Conservation (phyloP, 37 sponge, comb jelly and placozoan species). For the Aplysina aerophoba region DNA sequence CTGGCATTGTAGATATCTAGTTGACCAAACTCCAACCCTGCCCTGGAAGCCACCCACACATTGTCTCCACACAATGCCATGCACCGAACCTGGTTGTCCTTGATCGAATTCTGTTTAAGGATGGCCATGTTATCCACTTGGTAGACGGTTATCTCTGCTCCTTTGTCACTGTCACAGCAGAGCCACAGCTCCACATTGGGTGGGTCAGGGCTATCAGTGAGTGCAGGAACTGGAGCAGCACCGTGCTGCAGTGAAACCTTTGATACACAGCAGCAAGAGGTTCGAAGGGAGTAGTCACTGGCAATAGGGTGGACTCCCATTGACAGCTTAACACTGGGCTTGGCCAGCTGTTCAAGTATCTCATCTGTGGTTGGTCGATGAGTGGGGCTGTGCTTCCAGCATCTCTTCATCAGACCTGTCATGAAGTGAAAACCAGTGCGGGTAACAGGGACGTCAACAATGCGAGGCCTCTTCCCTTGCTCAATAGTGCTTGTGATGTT, state of each 20-base stretch:
- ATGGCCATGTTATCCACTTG: slow-evolving; percentile 12
- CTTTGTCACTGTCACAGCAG: slow-evolving; percentile 33
- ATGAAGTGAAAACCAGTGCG: slow-evolving; percentile 29
- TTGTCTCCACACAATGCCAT: slow-evolving; percentile 39
- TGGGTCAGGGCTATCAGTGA: too few relatives aligned
- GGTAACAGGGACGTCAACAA: slow-evolving; percentile 19
- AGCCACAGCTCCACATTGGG: slow-evolving; percentile 43
- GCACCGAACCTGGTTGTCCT: slow-evolving; percentile 10
- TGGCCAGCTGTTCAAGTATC: slow-evolving; percentile 47
- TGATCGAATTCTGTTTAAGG: background rate
- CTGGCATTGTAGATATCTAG: slow-evolving; percentile 19
- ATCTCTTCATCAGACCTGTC: slow-evolving; percentile 38
- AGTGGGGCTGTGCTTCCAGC: slow-evolving; percentile 40
- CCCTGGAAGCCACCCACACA: slow-evolving; percentile 38
- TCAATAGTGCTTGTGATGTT: slow-evolving; percentile 16
- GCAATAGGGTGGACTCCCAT: slow-evolving; percentile 65
- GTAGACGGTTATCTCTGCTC: slow-evolving; percentile 38
- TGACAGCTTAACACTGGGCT: slow-evolving; percentile 41
- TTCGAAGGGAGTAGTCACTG: slow-evolving; percentile 40
- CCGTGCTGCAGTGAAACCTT: background rate
- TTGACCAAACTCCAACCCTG: slow-evolving; percentile 3
- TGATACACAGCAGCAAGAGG: background rate
- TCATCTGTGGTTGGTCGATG: slow-evolving; percentile 38
- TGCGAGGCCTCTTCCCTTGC: slow-evolving; percentile 28
- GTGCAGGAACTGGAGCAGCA: background rate